phyloP scores from a whole-genome alignment of 2,797 vertebrate species.

The Hoplostethus atlanticus region DNA sequence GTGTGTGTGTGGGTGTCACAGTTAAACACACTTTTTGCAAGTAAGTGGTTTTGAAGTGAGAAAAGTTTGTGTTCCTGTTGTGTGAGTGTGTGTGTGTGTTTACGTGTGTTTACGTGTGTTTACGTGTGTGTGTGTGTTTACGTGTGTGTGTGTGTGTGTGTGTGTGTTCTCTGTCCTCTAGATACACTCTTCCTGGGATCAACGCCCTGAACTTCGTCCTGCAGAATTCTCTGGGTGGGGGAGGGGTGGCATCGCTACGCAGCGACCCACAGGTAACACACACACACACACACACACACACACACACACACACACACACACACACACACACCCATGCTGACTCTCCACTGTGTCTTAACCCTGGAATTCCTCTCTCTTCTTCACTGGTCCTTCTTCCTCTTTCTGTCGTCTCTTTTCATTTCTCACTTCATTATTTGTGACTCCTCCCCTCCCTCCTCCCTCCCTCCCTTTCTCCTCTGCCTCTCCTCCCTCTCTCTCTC shows the following conservation, averaged over 20 bases:
- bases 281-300: constrained; percentile 2
- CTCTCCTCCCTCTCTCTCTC: too few species aligned
- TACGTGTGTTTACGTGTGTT: constrained; percentile 6
- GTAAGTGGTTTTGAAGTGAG: too few species aligned
- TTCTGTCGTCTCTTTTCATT: neutral
- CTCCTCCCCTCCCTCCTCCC: too few species aligned
- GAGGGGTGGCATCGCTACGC: constrained; percentile 89
- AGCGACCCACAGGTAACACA: constrained; percentile 89
- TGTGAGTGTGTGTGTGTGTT: constrained; percentile 1
- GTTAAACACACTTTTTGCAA: too few species aligned
- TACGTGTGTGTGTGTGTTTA: constrained; percentile 6
- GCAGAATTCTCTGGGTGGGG: constrained; percentile 88
- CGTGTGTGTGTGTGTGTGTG: constrained; percentile 12
- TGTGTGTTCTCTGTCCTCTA: constrained; percentile 53
- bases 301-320: constrained; percentile 12
- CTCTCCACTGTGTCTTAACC: neutral
- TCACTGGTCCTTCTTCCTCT: neutral
- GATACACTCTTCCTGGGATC: constrained; percentile 89
- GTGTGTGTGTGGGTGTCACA: neutral
- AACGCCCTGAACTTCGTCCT: constrained; percentile 90
- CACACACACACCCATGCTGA: neutral
- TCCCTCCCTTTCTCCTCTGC: neutral
- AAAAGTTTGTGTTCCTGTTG: neutral
- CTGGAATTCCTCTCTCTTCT: neutral
- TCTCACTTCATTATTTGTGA: neutral